Base-by-base conservation (phyloP, 2,113 vertebrate species). In the Blennius ocellaris region DNA sequence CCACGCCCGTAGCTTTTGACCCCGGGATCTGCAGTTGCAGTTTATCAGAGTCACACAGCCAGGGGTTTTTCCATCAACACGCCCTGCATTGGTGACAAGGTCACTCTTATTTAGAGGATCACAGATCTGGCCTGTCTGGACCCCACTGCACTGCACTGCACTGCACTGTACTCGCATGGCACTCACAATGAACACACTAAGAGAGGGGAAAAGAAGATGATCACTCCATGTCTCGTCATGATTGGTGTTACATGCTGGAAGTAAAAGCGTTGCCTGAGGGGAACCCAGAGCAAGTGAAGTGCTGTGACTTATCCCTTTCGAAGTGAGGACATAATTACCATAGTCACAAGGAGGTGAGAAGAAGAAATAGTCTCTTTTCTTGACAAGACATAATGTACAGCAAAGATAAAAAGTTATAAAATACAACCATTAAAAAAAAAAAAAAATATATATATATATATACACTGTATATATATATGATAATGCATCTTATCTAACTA, bases 41-140 rank as follows among this genome's bases (percentile, higher is more conserved):
- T 61, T 53, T 44, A 60, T 70, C 68, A 67, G 59, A 41, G 44
- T 40, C 50, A 44, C 71, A 37, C 56, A 74, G 74, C 71, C 61
- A 41, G 52, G 6, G 59, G 76, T 72, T 11, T 76, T 82, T 78
- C 30, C 21, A 36, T 45, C 59, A 52, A 58, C 48, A 44, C 40
- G 43, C 5, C 44, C 43, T n/a, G 6, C 12, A n/a, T 55, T 12
- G 1, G 69, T 51, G 65, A 80, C 82, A 85, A 84, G 82, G 79
- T 85, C 7, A 9, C 44, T 51, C 11, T 38, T 56, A 49, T 45
- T 64, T 16, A 48, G 36, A 60, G 48, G 53, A 55, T 76, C 36
- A 65, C n/a, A 70, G 61, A 55, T 72, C 66, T 68, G 41, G 47
- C 38, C 41, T 6, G 47, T 39, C 61, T 60, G 66, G 58, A 51